Conservation (phyloP, 2,113 vertebrate genomes). For the Abramis brama region DNA sequence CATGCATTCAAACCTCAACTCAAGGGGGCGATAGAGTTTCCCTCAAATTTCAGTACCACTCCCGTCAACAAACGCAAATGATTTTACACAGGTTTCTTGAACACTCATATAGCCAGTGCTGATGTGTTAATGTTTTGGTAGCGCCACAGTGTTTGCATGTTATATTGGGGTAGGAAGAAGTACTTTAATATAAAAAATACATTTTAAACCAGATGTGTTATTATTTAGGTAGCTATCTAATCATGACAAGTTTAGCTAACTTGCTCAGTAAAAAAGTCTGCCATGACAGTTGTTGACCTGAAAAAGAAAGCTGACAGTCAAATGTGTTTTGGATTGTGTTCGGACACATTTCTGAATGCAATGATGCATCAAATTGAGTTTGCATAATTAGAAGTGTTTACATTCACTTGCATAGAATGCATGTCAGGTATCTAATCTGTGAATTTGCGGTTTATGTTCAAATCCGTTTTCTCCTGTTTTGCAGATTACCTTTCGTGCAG, state of each 20-base stretch:
- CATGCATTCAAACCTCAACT: background rate
- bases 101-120: background rate
- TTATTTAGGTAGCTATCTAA: background rate
- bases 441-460: background rate
- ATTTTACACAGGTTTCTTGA: background rate
- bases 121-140: background rate
- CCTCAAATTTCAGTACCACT: background rate
- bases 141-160: background rate
- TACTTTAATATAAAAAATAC: background rate
- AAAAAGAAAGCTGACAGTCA: background rate
- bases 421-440: background rate
- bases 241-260: background rate
- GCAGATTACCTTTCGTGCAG: slow-evolving; percentile 87
- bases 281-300: background rate
- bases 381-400: background rate
- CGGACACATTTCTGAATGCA: background rate
- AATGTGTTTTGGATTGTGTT: slow-evolving; percentile 11
- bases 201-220: background rate
- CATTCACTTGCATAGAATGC: background rate
- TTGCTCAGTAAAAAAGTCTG: background rate
- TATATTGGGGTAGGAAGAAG: background rate
- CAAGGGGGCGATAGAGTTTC: background rate
- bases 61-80: background rate
- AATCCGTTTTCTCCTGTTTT: slow-evolving; percentile 33
- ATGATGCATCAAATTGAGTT: background rate